These are phyloP conservation scores for Carlito syrichta DNA, from an alignment of 2,113 vertebrate species.

Conservation along the genomic window DNA sequence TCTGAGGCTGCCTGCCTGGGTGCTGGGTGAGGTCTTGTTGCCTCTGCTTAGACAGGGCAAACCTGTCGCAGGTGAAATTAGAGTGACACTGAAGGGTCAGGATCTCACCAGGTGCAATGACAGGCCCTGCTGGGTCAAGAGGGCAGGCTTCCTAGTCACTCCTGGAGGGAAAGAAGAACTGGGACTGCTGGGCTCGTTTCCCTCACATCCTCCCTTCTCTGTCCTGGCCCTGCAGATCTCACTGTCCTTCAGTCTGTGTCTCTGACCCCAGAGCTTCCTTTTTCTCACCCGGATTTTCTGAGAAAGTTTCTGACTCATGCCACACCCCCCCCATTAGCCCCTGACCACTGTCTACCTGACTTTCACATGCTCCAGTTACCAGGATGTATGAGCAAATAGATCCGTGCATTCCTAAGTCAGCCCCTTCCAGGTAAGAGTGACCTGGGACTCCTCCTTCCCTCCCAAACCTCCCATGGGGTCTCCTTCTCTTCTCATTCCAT, in stretches of 20 bases:
- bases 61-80: accelerated
- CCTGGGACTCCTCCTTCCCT: accelerated
- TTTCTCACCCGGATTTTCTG: accelerated
- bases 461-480: accelerated
- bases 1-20: accelerated
- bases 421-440: accelerated
- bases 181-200: accelerated
- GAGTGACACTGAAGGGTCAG: background rate
- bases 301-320: background rate
- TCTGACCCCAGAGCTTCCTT: accelerated
- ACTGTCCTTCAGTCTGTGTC: background rate
- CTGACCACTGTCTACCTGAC: background rate
- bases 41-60: background rate
- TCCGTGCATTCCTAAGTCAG: accelerated
- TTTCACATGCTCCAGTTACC: background rate
- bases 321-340: too few species aligned
- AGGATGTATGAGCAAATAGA: accelerated
- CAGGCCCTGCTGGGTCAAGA: background rate
- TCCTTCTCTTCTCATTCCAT: accelerated
- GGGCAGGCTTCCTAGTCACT: background rate
- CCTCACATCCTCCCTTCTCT: accelerated
- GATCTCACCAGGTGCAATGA: background rate
- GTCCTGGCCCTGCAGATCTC: background rate
- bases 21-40: accelerated
- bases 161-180: background rate